Percentiles rank a stretch among this genome's conserved stretches.
phyloP scores from a whole-genome alignment of 2,888 invertebrate species.

The Gasteruption jaculator region DNA sequence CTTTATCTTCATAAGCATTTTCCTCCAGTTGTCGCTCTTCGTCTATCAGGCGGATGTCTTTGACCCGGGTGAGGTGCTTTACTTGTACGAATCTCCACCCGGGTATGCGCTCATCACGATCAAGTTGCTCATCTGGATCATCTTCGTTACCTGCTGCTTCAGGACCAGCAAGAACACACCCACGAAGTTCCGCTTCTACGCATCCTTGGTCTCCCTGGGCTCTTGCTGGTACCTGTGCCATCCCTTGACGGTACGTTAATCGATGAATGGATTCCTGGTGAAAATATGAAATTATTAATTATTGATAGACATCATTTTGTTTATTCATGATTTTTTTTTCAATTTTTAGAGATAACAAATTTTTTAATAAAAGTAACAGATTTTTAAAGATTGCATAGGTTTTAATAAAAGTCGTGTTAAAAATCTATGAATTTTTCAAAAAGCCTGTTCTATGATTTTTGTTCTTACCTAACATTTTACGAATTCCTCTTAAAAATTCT shows the following conservation, averaged over 20 bases:
- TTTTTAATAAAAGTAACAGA: no score
- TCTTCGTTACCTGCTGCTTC: slow-evolving; percentile 61
- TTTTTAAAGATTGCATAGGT: no score
- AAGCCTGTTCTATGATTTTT: no score
- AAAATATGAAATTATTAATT: slow-evolving; percentile 11
- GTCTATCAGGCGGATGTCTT: slow-evolving; percentile 80
- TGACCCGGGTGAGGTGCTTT: slow-evolving; percentile 86
- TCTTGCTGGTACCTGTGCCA: slow-evolving; percentile 44
- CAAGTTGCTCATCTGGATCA: slow-evolving; percentile 75
- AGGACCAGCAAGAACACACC: slow-evolving; percentile 35
- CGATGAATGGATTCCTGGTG: not conserved
- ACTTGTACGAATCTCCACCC: slow-evolving; percentile 86
- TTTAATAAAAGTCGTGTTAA: not conserved
- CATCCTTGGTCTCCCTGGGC: slow-evolving; percentile 38
- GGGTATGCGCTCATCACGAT: slow-evolving; percentile 78
- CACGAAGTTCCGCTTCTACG: slow-evolving; percentile 38
- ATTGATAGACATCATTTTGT: not conserved
- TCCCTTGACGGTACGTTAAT: slow-evolving; percentile 36
- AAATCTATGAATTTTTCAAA: no score
- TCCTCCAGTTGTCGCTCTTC: slow-evolving; percentile 72
- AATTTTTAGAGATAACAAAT: no score
- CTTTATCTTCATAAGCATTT: slow-evolving; percentile 73
- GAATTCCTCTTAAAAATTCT: no score
- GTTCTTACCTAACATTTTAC: no score
- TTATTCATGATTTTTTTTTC: slow-evolving; percentile 4